Evolutionary conservation across 2,113 vertebrate species (phyloP), one percentile per base, ranked within the genome.

Genomic region (Centropus unirufus): DNA sequence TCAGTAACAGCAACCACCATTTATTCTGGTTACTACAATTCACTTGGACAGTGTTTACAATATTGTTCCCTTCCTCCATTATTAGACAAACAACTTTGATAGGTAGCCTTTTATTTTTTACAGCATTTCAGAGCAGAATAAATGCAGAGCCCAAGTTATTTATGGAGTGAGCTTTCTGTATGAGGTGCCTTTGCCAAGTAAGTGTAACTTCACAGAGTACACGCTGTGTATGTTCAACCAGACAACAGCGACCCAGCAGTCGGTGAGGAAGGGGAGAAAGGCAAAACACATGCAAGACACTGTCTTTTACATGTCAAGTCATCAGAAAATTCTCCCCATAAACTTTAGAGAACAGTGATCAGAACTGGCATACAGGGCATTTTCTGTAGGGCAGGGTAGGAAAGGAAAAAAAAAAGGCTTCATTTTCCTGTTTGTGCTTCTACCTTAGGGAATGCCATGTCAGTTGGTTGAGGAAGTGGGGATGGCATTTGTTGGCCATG

Each of bases 11-110:
- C 97, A 88, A 72, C 74, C n/a, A 55, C 96, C 93, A 97, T 97
- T 95, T 95, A 97, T 98, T 96, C 95, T 98, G 96, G 90, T 98
- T 97, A 97, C 95, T 87, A 96, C 97, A 97, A 97, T 97, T 98
- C 96, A 97, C 97, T 97, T 97, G 97, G 96, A 94, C 95, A 95
- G 87, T 86, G 95, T 96, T 97, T 96, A 97, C 97, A 97, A 96
- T 96, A 97, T 95, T 90, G 62, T 94, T 83, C 88, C 90, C 92
- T 92, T 95, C 87, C 83, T 95, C 95, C 95, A 92, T 97, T 97
- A 97, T 97, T 94, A 97, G 77, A 76, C 96, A 83, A 94, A 96
- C 84, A 96, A 92, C 95, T 95, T 92, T 83, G 94, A 90, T 97
- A 98, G 97, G 98, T 90, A 97, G 89, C 88, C 94, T 97, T 97